A percentile compares a stretch with the other conserved stretches of the same genome.
Evolutionary conservation across 2,888 invertebrate species (phyloP).

Genomic region (Andrena trimmerana): DNA sequence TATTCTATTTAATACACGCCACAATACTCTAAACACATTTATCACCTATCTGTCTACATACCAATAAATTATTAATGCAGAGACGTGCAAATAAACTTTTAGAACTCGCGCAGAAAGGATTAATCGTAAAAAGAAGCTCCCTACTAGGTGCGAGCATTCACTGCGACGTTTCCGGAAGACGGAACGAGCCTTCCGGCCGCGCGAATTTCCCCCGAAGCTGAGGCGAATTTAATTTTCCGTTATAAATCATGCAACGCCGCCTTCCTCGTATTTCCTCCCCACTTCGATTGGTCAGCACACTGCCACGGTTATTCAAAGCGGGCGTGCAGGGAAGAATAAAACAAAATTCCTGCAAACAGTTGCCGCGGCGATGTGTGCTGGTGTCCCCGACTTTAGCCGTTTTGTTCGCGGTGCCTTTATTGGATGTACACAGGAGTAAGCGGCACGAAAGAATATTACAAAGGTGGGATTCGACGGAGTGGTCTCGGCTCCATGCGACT

Average conservation of each 20-base stretch:
- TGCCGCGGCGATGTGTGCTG: background rate
- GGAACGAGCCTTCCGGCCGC: too few species aligned
- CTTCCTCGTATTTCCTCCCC: background rate
- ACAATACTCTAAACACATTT: background rate
- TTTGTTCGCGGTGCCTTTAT: constrained; percentile 42
- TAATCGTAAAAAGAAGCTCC: background rate
- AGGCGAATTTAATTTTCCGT: background rate
- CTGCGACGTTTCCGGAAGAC: background rate
- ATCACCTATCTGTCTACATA: background rate
- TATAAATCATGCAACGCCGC: background rate
- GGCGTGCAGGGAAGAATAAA: background rate
- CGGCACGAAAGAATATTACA: constrained; percentile 55
- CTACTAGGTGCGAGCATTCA: background rate
- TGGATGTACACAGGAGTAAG: constrained; percentile 25
- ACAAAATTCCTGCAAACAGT: constrained; percentile 9
- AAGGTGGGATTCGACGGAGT: constrained; percentile 43
- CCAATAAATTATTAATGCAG: background rate
- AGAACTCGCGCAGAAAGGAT: background rate
- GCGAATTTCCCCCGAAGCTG: background rate
- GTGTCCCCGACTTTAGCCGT: constrained; percentile 10
- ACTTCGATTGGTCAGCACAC: background rate
- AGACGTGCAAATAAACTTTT: background rate
- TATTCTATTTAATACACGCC: too few species aligned
- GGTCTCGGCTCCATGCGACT: constrained; percentile 34
- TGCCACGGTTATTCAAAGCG: background rate